Base-by-base conservation (phyloP, 30 jellyfish, hydroid and myxozoan species). In the Mastigias papua region DNA sequence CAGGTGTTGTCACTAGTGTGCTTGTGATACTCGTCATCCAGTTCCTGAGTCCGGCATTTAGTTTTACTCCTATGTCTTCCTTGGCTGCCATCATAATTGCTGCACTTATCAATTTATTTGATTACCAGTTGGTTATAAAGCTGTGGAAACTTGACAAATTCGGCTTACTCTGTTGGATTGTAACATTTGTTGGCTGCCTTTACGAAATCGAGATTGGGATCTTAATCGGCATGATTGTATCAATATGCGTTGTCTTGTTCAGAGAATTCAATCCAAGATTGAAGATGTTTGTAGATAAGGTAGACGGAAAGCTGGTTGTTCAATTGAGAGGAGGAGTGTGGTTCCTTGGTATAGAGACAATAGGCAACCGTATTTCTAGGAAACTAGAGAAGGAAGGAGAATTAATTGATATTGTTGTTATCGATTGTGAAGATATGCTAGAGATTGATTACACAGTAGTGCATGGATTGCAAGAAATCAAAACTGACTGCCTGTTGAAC, bases 201-300 rank as follows among this genome's bases (percentile, higher is more conserved):
- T 93, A 93, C 76, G 92, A 93, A 42, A 66, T 93, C 16, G 98
- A 93, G 80, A 78, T 81, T 58, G 98, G 98, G 0, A 85, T 93
- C 48, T 23, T 93, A 21, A 80, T 82, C 54, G 97, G 98, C 9
- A 86, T 76, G 0, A 32, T 64, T 58, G 31, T 87, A 48, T 80
- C 97, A 1, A 32, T 87, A 20, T 64, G 78, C 63, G 34, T 77
- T 17, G 73, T 87, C 34, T 69, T 93, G 49, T 87, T 23, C 76
- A 73, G 97, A 33, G 97, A 70, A 75, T 78, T 88, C 86, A 93
- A 79, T 21, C 98, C 98, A 35, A 46, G 91, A 80, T 69, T 72
- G 35, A 76, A 68, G 37, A 21, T 54, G 3, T 19, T 20, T 17
- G 0, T 69, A 7, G 73, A 74, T 58, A 62, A 20, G 10, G 92